A percentile compares a stretch with the other conserved stretches of the same genome.
These are phyloP conservation scores for Eupleurogrammus muticus DNA, from an alignment of 2,797 vertebrate species.

Conservation along the genomic window DNA sequence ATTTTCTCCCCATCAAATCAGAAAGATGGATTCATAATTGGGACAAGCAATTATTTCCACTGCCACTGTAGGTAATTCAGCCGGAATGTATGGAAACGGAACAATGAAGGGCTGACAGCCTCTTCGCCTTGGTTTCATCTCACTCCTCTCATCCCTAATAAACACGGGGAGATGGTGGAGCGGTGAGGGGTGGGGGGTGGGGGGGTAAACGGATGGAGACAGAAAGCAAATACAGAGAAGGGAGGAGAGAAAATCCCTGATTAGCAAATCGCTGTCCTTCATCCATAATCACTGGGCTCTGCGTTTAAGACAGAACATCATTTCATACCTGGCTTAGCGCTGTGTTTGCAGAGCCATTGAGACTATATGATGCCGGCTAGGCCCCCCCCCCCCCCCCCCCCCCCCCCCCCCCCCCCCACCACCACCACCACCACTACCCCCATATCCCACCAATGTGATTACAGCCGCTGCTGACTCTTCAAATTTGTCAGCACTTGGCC, in stretches of 20 bases:
- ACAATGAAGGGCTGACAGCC: constrained; percentile 38
- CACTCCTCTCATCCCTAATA: constrained; percentile 27
- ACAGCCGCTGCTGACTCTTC: constrained; percentile 52
- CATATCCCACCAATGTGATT: background rate
- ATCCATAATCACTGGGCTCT: constrained; percentile 34
- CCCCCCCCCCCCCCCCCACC: too few species aligned
- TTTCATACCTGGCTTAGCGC: constrained; percentile 51
- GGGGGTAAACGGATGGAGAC: constrained; percentile 5
- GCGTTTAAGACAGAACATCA: constrained; percentile 41
- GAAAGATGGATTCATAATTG: constrained; percentile 76
- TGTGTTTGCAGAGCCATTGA: constrained; percentile 42
- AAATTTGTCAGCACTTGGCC: constrained; percentile 32
- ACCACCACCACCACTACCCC: too few species aligned
- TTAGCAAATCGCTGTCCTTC: constrained; percentile 40
- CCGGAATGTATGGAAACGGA: constrained; percentile 35
- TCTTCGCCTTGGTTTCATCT: constrained; percentile 44
- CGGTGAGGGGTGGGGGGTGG: background rate
- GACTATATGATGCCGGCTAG: constrained; percentile 35
- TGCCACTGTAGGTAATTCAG: constrained; percentile 50
- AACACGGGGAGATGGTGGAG: constrained; percentile 23
- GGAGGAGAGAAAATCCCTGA: constrained; percentile 38
- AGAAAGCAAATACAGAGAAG: constrained; percentile 22
- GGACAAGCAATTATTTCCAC: constrained; percentile 73
- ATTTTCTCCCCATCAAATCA: constrained; percentile 56
- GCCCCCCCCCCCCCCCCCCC: too few species aligned